Evolutionary conservation across 1,140 invertebrate genomes (phyloP), one percentile per base, ranked within the genome.

Genomic region (Arctopsyche grandis): DNA sequence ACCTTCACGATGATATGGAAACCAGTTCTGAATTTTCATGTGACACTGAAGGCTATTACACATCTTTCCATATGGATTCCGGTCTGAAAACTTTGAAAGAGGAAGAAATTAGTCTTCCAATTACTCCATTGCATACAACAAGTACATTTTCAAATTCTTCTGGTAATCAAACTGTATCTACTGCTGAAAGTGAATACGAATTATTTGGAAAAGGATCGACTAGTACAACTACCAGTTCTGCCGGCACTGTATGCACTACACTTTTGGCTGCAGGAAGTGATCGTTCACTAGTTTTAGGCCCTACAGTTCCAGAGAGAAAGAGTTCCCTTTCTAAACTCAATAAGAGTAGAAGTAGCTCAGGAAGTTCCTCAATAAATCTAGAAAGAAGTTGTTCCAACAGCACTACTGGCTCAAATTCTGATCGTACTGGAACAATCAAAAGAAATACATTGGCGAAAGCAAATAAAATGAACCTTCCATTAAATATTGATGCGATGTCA

Each of bases 31-130:
- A 96, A 60, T 98, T 97, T 86, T 98, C 96, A 5, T 96, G 97
- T 84, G 97, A 99, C 85, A 97, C 97, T 12, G 97, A 98, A 87
- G 97, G 97, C 10, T 99, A 98, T 86, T 99, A 98, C 86, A 99
- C 97, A 0, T 98, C 96, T 10, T 98, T 99, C 89, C 96, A 98
- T 85, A 93, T 97, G 89, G 97, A 99, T 86, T 97, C 96, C 75
- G 97, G 97, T 0, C 86, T 98, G 58, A 96, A 96, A 85, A 95
- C 94, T 0, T 86, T 94, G 14, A 93, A 94, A 85, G 94, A 95
- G 85, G 94, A 96, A 86, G 94, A 95, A 84, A 79, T 87, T 46
- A 80, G 75, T 69, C 85, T 87, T 22, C 91, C 91, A 0, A 87
- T 90, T 69, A 91, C 91, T 4, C 91, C 92, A 5, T 83, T 93